Conservation (phyloP, 2,113 vertebrate species). For the Martes martes region DNA sequence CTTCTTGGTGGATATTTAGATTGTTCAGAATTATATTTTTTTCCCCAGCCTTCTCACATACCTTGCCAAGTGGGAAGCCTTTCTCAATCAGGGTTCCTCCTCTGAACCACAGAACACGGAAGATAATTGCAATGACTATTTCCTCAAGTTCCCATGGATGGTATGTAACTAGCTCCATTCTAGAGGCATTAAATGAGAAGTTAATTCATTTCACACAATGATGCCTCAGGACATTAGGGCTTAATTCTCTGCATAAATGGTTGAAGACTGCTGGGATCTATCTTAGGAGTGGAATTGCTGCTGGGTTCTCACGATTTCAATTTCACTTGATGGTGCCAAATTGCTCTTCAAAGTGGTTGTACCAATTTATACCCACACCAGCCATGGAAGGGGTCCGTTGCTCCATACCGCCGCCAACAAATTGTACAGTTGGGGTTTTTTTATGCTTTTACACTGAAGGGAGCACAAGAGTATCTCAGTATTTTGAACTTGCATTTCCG, state of each 20-base stretch:
- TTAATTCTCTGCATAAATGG: neutral
- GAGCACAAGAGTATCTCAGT: neutral
- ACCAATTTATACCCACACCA: neutral
- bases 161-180: neutral
- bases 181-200: neutral
- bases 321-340: neutral
- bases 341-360: neutral
- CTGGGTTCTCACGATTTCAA: neutral
- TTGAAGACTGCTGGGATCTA: neutral
- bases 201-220: neutral
- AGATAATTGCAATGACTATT: neutral
- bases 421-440: too few species aligned
- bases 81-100: neutral
- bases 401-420: neutral
- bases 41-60: neutral
- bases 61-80: neutral
- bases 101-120: neutral
- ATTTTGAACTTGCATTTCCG: neutral
- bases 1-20: neutral
- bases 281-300: neutral
- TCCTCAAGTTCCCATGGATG: neutral
- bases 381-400: rapidly evolving
- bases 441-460: neutral
- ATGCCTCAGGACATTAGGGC: neutral
- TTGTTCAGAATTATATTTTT: neutral